Evolutionary conservation across 2,797 vertebrate genomes (phyloP).

Genomic region (Lutjanus argentimaculatus): DNA sequence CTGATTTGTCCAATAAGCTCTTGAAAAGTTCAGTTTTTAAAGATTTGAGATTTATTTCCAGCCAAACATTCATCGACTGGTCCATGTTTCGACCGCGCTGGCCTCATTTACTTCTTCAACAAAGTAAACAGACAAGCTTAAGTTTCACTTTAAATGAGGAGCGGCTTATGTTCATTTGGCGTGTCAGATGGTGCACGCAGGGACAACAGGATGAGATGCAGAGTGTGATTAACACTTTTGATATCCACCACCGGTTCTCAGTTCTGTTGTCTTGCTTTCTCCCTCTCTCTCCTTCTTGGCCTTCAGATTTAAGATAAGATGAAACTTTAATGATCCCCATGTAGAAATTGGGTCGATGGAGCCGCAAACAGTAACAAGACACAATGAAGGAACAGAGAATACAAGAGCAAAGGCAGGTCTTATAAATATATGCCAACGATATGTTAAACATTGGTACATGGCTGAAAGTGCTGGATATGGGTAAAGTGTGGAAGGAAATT

Average conservation of each 20-base stretch:
- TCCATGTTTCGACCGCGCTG: background rate
- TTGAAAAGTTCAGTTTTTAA: background rate
- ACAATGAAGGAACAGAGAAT: background rate
- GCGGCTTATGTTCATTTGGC: slow-evolving; percentile 1
- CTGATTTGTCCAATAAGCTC: background rate
- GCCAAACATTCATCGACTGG: background rate
- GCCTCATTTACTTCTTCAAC: background rate
- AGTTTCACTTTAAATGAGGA: slow-evolving; percentile 1
- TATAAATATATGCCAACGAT: slow-evolving; percentile 16
- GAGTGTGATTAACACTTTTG: slow-evolving; percentile 54
- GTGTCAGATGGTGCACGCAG: slow-evolving; percentile 32
- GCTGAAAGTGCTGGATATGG: background rate
- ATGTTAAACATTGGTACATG: slow-evolving; percentile 15
- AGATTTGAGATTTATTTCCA: background rate
- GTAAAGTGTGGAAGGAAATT: background rate
- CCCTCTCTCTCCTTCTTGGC: slow-evolving; percentile 32
- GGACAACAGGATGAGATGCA: slow-evolving; percentile 41
- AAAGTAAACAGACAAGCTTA: background rate
- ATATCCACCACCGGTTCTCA: slow-evolving; percentile 31
- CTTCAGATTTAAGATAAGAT: slow-evolving; percentile 64
- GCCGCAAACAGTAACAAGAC: slow-evolving; percentile 7
- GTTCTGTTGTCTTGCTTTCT: slow-evolving; percentile 27
- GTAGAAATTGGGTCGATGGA: slow-evolving; percentile 53
- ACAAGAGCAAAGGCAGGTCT: slow-evolving; percentile 7
- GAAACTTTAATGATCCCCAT: slow-evolving; percentile 63